Base-by-base conservation (phyloP, 1,140 invertebrate genomes). In the Panagrolaimus sp. region DNA sequence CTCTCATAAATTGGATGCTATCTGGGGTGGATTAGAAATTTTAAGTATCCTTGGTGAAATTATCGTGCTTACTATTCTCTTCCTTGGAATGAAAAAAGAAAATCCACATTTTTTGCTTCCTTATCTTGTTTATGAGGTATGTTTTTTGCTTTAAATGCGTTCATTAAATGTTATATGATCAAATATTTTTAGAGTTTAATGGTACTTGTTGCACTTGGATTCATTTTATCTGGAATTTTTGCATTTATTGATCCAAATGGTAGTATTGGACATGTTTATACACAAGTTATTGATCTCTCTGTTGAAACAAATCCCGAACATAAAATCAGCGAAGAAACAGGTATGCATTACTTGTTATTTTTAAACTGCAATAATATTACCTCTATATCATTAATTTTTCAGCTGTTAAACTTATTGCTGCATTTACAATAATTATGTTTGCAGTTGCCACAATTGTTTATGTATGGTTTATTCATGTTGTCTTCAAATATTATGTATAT, bases 401-500 rank as follows among this genome's bases (percentile, higher is more conserved):
- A 57, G 51, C 51, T n/a, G 27, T 57, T 13, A 20, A 57, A 57
- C n/a, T 57, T 20, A 25, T 27, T 13, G 51, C 51, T 11, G 20
- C 27, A 11, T 11, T 57, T 20, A 57, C 51, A 8, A 57, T 27
- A 0, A 25, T 57, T 1, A 11, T 27, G 7, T 57, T 57, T 16
- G 8, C 27, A 5, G 20, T 57, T 16, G 27, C 20, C 51, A 20
- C 27, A 9, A 16, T 57, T 11, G n/a, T 57, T 20, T 57, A 20
- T 25, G 51, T 27, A n/a, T 57, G 51, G 51, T 57, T 20, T 9
- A 11, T 57, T 20, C 27, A 25, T 20, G 51, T 57, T 4, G 51
- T 57, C 51, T 57, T 20, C 51, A 57, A 57, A 27, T 57, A 27
- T 27, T 57, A 57, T 27, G 11, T 57, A 11, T 57, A 57, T 16